A percentile compares a stretch with the other conserved stretches of the same genome.
These are phyloP conservation scores for Chroicocephalus ridibundus DNA, from an alignment of 2,113 vertebrate species.

Conservation along the genomic window DNA sequence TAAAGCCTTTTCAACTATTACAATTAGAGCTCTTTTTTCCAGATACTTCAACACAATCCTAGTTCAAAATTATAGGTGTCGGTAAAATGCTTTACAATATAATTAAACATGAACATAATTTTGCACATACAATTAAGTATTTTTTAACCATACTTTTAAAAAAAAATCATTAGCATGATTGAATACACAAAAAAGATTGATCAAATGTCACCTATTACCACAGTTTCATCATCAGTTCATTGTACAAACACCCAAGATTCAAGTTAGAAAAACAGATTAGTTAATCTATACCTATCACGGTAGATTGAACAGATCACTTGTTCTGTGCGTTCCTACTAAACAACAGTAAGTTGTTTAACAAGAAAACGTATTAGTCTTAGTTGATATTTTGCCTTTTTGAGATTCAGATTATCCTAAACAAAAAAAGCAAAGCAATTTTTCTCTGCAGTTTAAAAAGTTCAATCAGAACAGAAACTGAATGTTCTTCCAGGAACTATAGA, in stretches of 20 bases:
- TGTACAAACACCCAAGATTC: neutral
- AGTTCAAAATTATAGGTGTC: neutral
- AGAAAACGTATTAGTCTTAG: neutral
- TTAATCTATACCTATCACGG: neutral
- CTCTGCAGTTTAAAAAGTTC: neutral
- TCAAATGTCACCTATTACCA: neutral
- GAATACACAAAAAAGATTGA: neutral
- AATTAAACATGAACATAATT: constrained; percentile 26
- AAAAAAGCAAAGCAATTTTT: neutral
- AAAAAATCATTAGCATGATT: neutral
- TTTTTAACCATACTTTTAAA: neutral
- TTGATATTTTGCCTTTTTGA: neutral
- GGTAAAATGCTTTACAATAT: neutral
- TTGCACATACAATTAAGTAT: neutral
- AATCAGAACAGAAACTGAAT: neutral
- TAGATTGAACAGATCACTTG: neutral
- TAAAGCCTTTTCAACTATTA: neutral
- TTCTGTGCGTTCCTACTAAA: neutral
- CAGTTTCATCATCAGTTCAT: neutral
- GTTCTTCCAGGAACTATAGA: neutral
- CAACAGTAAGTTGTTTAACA: neutral
- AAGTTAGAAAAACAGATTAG: neutral
- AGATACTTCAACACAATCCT: neutral
- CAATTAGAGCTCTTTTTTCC: neutral
- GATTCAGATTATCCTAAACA: neutral